A percentile compares a stretch with the other conserved stretches of the same genome.
phyloP scores from a whole-genome alignment of 2,797 vertebrate species.

The Intellagama lesueurii region DNA sequence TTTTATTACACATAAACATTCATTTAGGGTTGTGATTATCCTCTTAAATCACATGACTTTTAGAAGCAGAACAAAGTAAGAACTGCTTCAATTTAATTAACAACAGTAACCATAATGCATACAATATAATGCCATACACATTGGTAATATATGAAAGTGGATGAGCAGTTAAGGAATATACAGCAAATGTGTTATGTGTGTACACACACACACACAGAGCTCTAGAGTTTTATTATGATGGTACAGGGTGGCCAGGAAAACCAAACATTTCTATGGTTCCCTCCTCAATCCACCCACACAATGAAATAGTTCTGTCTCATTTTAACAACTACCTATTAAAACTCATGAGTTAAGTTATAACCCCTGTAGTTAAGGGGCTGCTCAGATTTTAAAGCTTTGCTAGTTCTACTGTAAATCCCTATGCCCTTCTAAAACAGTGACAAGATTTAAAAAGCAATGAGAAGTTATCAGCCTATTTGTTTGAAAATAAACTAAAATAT shows the following conservation, averaged over 20 bases:
- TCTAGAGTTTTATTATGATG: slow-evolving; percentile 38
- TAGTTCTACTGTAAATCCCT: slow-evolving; percentile 71
- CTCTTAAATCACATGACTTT: slow-evolving; percentile 54
- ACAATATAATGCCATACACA: slow-evolving; percentile 50
- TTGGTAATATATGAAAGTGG: slow-evolving; percentile 39
- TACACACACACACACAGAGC: background rate
- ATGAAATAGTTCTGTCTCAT: slow-evolving; percentile 68
- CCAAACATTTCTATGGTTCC: slow-evolving; percentile 52
- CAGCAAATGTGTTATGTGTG: slow-evolving; percentile 34
- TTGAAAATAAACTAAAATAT: background rate
- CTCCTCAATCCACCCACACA: slow-evolving; percentile 25
- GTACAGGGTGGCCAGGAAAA: background rate
- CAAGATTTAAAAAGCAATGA: slow-evolving; percentile 59
- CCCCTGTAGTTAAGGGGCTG: slow-evolving; percentile 69
- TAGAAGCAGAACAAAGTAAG: slow-evolving; percentile 61
- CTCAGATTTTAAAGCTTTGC: slow-evolving; percentile 74
- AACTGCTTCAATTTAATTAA: slow-evolving; percentile 60
- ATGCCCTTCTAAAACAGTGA: slow-evolving; percentile 62
- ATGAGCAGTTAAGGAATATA: slow-evolving; percentile 42
- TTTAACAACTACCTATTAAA: slow-evolving; percentile 74
- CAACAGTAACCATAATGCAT: slow-evolving; percentile 52
- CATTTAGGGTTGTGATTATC: slow-evolving; percentile 52
- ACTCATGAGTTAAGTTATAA: slow-evolving; percentile 69
- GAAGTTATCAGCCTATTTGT: slow-evolving; percentile 25
- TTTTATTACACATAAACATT: slow-evolving; percentile 65